Evolutionary conservation across 1,140 invertebrate genomes (phyloP).

Genomic region (Apocrypta bakeri): DNA sequence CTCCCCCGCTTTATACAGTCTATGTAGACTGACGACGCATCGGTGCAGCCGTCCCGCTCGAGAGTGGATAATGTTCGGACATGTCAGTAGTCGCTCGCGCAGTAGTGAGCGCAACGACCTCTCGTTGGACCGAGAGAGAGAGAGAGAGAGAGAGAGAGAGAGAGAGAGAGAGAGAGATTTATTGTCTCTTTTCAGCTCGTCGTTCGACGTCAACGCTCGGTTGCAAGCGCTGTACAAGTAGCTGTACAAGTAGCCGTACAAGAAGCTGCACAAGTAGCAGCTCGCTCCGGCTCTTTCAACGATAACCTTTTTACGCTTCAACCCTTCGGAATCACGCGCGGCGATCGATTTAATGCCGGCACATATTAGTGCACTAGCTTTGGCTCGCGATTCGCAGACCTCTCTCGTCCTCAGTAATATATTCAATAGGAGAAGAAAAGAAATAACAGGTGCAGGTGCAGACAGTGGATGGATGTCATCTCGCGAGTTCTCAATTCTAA

Average conservation of each 20-base stretch:
- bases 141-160: neutral
- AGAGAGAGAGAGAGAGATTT: conserved; percentile 18
- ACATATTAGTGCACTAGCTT: too few relatives aligned
- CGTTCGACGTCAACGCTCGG: neutral
- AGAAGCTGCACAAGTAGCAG: too few relatives aligned
- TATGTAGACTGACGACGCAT: too few relatives aligned
- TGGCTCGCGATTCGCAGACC: too few relatives aligned
- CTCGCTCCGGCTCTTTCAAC: neutral
- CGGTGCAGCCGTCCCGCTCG: neutral
- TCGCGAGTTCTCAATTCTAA: conserved; percentile 17
- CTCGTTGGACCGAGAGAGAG: neutral
- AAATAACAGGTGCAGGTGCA: neutral
- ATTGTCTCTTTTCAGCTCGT: neutral
- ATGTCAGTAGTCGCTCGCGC: conserved; percentile 6
- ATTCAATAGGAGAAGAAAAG: neutral
- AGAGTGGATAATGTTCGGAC: conserved; percentile 41
- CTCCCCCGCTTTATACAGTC: neutral
- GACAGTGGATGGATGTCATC: neutral
- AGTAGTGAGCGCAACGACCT: conserved; percentile 47
- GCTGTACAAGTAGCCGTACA: too few relatives aligned
- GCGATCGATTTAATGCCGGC: neutral
- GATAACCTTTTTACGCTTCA: conserved; percentile 26
- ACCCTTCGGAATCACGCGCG: neutral
- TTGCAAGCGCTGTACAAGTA: neutral
- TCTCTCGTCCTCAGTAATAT: too few relatives aligned